These are phyloP conservation scores for Poecilus cupreus DNA, from an alignment of 2,888 invertebrate genomes.

Conservation along the genomic window DNA sequence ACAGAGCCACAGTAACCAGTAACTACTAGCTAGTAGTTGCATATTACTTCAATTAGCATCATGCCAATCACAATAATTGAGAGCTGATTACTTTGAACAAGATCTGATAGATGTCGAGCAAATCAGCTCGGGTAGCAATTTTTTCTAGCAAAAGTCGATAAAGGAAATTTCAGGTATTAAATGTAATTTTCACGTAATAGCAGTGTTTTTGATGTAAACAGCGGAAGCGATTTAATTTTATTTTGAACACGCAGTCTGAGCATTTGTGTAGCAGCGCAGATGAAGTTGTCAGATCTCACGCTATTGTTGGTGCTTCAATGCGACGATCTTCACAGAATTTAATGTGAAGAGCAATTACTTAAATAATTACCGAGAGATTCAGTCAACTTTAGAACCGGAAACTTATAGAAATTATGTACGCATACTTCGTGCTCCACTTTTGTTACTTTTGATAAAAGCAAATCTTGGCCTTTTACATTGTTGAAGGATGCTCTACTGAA, in stretches of 20 bases:
- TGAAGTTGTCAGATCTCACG: constrained; percentile 50
- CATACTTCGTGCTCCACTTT: constrained; percentile 47
- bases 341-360: constrained; percentile 56
- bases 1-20: neutral
- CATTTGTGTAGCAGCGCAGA: constrained; percentile 4
- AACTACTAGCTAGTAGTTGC: neutral
- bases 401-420: constrained; percentile 56
- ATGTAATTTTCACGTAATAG: constrained; percentile 33
- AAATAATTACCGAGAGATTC: constrained; percentile 53
- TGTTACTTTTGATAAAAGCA: constrained; percentile 50
- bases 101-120: neutral
- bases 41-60: neutral
- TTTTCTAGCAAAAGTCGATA: neutral
- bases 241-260: constrained; percentile 32
- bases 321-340: constrained; percentile 43
- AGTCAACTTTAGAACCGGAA: constrained; percentile 55
- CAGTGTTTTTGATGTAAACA: constrained; percentile 46
- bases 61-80: neutral
- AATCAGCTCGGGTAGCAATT: constrained; percentile 6
- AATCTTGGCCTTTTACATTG: constrained; percentile 45
- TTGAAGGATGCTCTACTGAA: constrained; percentile 37
- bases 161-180: constrained; percentile 39
- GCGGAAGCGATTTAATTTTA: constrained; percentile 47
- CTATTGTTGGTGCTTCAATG: constrained; percentile 40
- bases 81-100: neutral